phyloP scores from a whole-genome alignment of 1,140 invertebrate genomes.

The Solenopsis invicta region DNA sequence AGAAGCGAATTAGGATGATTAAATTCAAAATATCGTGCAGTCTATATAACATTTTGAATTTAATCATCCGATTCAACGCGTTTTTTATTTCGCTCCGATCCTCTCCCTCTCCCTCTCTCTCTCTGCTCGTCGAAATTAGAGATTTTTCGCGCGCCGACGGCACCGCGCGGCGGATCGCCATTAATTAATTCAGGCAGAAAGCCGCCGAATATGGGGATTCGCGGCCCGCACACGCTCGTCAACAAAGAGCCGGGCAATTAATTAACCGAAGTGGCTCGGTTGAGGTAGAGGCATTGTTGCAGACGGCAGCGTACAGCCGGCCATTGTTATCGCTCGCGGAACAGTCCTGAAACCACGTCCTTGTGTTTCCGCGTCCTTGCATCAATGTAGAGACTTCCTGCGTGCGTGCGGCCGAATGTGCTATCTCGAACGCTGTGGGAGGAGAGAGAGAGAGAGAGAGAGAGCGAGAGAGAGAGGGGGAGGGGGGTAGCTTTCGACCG shows the following conservation, averaged over 20 bases:
- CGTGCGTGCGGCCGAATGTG: background rate
- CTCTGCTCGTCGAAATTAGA: constrained; percentile 54
- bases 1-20: background rate
- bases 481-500: background rate
- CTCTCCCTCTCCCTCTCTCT: background rate
- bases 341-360: constrained; percentile 62
- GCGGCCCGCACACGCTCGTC: constrained; percentile 63
- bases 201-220: constrained; percentile 63
- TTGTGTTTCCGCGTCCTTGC: constrained; percentile 73
- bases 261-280: constrained; percentile 72
- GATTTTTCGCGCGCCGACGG: constrained; percentile 53
- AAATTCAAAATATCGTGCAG: no score
- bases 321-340: constrained; percentile 66
- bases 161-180: constrained; percentile 34
- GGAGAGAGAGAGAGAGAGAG: no score
- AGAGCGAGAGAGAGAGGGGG: no score
- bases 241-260: constrained; percentile 74
- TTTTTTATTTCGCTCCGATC: constrained; percentile 3
- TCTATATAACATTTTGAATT: constrained; percentile 16
- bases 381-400: constrained; percentile 61
- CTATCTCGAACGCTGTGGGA: background rate
- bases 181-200: constrained; percentile 74
- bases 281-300: constrained; percentile 68
- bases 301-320: constrained; percentile 20
- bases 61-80: constrained; percentile 26